These are phyloP conservation scores for Cherax quadricarinatus DNA, from an alignment of 1,140 invertebrate species.

Conservation along the genomic window DNA sequence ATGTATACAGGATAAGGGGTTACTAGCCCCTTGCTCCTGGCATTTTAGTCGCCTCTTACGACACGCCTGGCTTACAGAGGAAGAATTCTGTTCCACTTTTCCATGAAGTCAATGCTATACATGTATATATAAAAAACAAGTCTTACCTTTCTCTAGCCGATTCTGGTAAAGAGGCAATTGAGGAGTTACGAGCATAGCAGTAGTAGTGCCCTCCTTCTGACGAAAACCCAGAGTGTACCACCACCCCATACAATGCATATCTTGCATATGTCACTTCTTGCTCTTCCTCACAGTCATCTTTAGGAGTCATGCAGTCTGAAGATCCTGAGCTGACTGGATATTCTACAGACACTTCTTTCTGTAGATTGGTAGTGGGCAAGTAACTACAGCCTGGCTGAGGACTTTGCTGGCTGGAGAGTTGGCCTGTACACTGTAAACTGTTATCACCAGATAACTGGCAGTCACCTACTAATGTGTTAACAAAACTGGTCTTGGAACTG, in stretches of 20 bases:
- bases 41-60: too few species aligned
- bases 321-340: neutral
- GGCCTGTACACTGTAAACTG: neutral
- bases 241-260: constrained; percentile 87
- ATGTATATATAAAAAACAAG: neutral
- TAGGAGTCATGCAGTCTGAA: constrained; percentile 5
- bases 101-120: too few species aligned
- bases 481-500: neutral
- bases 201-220: constrained; percentile 93
- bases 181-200: constrained; percentile 83
- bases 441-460: neutral
- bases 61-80: too few species aligned
- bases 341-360: constrained; percentile 22
- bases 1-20: too few species aligned
- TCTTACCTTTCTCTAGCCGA: constrained; percentile 47
- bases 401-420: constrained; percentile 5
- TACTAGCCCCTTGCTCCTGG: too few species aligned
- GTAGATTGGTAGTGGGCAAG: neutral
- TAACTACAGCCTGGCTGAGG: constrained; percentile 28
- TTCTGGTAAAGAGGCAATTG: constrained; percentile 56
- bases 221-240: constrained; percentile 88
- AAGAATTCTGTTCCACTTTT: too few species aligned
- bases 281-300: constrained; percentile 26
- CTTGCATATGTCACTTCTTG: constrained; percentile 70
- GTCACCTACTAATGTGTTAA: neutral